These are phyloP conservation scores for Drosophila arizonae DNA, from an alignment of 1,140 invertebrate genomes.

Conservation along the genomic window DNA sequence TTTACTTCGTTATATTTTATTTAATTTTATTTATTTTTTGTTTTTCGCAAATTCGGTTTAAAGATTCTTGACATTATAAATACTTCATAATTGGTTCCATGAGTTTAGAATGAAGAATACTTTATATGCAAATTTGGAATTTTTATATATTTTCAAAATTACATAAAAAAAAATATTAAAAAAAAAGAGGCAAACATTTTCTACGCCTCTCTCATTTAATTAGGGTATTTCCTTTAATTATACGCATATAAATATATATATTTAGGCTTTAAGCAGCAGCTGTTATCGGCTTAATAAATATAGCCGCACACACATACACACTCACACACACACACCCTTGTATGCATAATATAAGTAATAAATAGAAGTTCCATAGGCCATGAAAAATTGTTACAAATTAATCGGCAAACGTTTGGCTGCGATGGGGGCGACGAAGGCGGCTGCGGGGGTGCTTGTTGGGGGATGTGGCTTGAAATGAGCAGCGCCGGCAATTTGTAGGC, in stretches of 20 bases:
- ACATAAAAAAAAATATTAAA: too few relatives aligned
- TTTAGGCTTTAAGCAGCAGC: slow-evolving; percentile 13
- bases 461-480: slow-evolving; percentile 34
- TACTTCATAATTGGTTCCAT: too few relatives aligned
- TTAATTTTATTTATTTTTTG: too few relatives aligned
- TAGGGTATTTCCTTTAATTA: slow-evolving; percentile 1
- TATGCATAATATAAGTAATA: slow-evolving; percentile 44
- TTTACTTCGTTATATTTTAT: too few relatives aligned
- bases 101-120: too few relatives aligned
- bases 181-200: too few relatives aligned
- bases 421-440: not conserved
- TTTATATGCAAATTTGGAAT: too few relatives aligned
- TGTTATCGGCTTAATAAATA: slow-evolving; percentile 28
- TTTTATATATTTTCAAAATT: too few relatives aligned
- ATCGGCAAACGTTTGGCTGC: slow-evolving; percentile 29
- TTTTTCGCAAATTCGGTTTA: too few relatives aligned
- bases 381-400: slow-evolving; percentile 47
- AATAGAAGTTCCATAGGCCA: slow-evolving; percentile 40
- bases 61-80: too few relatives aligned
- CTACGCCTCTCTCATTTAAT: not conserved
- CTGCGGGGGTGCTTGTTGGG: too few relatives aligned
- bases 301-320: slow-evolving; percentile 8
- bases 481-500: slow-evolving; percentile 61
- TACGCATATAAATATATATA: not conserved
- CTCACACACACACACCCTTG: not conserved